phyloP scores from a whole-genome alignment of 1,140 invertebrate species.

The Phortica variegata region DNA sequence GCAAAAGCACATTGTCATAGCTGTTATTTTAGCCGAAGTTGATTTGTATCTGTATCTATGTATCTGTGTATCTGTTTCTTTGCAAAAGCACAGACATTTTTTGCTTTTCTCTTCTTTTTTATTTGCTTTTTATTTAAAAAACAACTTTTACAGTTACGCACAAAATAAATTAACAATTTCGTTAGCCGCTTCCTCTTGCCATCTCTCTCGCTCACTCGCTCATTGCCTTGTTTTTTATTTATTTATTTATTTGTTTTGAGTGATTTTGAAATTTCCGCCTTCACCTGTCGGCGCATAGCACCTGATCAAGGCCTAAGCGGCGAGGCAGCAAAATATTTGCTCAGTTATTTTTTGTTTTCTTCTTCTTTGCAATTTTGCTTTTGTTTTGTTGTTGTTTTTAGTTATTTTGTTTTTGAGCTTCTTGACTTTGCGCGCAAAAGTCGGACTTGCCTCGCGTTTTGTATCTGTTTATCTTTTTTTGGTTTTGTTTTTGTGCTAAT shows the following conservation, averaged over 20 bases:
- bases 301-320: slow-evolving; percentile 27
- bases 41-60: too few relatives aligned
- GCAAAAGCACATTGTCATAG: too few relatives aligned
- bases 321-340: too few relatives aligned
- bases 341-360: slow-evolving; percentile 36
- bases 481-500: neutral
- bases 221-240: neutral
- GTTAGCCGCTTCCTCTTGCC: neutral
- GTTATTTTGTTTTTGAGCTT: slow-evolving; percentile 19
- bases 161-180: neutral
- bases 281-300: slow-evolving; percentile 20
- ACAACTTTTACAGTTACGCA: slow-evolving; percentile 53
- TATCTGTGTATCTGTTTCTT: too few relatives aligned
- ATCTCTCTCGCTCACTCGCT: too few relatives aligned
- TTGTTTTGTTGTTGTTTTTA: slow-evolving; percentile 6
- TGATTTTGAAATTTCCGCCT: slow-evolving; percentile 26
- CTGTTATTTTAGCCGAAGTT: too few relatives aligned
- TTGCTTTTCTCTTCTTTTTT: neutral
- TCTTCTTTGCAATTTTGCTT: slow-evolving; percentile 7
- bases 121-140: slow-evolving; percentile 14
- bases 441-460: slow-evolving; percentile 6
- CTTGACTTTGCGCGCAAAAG: slow-evolving; percentile 4
- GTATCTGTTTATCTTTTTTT: slow-evolving; percentile 15
- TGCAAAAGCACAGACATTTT: too few relatives aligned
- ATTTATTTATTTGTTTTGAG: neutral